Base-by-base conservation (phyloP, 1,140 invertebrate species). In the Drosophila teissieri region DNA sequence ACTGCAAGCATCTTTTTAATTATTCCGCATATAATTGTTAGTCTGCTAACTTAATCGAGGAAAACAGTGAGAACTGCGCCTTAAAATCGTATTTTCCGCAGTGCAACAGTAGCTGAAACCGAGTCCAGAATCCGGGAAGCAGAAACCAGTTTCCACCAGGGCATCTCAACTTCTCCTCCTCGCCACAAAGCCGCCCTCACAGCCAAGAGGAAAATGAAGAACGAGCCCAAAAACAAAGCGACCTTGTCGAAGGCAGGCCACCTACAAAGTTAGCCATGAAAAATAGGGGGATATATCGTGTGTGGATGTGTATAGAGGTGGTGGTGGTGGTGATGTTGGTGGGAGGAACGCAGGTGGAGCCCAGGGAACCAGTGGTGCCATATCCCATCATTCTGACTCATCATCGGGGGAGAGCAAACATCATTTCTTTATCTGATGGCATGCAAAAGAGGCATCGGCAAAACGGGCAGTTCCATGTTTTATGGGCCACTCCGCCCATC, bases 171-270 rank as follows among this genome's bases (percentile, higher is more conserved):
- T 31, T 17, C 46, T 31, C 48, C 42, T 60, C 45, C 3, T 3
- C 37, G 44, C 37, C 37, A 51, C 37, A 40, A 31, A 40, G 15
- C 74, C 74, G 57, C 57, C 74, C 74, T 55, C 74, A 51, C 69
- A 49, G 22, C n/a, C 24, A n/a, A 40, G 22, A 53, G 24, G 37
- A 39, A 53, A n/a, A 31, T 10, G 5, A 55, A 62, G 45, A 67
- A 63, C 44, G 24, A 39, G 40, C 14, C 27, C 22, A 31, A 40
- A 57, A 45, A 55, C 48, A 69, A 57, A 62, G 65, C 76, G 78
- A 80, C 78, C 78, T 80, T 80, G 78, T 56, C 54, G 72, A 74
- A 73, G 72, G 72, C 69, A 51, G 74, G 39, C 78, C 72, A 80
- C 55, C 60, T 75, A 80, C 70, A 49, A 49, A 27, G 58, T 45